phyloP scores from a whole-genome alignment of 1,140 invertebrate genomes.

The Scaptomyza pallida region DNA sequence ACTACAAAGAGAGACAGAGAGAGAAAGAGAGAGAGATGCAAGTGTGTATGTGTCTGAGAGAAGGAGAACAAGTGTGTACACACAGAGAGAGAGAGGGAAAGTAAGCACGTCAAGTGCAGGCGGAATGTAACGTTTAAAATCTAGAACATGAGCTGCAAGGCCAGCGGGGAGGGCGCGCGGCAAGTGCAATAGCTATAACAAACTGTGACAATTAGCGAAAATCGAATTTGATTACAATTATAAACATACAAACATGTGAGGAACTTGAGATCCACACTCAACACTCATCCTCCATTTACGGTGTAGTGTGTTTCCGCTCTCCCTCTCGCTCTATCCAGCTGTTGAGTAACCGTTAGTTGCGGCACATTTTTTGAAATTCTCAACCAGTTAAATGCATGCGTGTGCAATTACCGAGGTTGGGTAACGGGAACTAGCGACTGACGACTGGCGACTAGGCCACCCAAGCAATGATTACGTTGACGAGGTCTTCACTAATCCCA shows the following conservation, averaged over 20 bases:
- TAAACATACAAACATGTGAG: constrained; percentile 37
- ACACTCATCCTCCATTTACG: neutral
- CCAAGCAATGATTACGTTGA: constrained; percentile 31
- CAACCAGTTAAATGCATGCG: constrained; percentile 5
- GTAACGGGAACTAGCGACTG: constrained; percentile 60
- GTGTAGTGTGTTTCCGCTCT: constrained; percentile 2
- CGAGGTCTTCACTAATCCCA: constrained; percentile 59
- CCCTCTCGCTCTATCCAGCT: neutral
- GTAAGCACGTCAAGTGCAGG: constrained; percentile 59
- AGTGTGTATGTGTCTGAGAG: neutral
- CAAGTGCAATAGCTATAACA: neutral
- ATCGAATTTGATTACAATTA: constrained; percentile 77
- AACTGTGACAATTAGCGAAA: constrained; percentile 67
- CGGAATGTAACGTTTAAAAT: constrained; percentile 36
- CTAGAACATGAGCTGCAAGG: constrained; percentile 58
- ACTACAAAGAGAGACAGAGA: neutral
- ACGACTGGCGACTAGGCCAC: constrained; percentile 62
- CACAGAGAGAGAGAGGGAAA: neutral
- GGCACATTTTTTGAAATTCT: constrained; percentile 1
- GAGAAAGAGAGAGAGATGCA: neutral
- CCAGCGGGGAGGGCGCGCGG: too few species aligned
- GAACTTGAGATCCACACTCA: constrained; percentile 49
- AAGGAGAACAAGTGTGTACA: neutral
- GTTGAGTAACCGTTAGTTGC: constrained; percentile 40
- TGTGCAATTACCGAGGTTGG: constrained; percentile 56